phyloP scores from a whole-genome alignment of 2,113 vertebrate species.

The Pipra filicauda region DNA sequence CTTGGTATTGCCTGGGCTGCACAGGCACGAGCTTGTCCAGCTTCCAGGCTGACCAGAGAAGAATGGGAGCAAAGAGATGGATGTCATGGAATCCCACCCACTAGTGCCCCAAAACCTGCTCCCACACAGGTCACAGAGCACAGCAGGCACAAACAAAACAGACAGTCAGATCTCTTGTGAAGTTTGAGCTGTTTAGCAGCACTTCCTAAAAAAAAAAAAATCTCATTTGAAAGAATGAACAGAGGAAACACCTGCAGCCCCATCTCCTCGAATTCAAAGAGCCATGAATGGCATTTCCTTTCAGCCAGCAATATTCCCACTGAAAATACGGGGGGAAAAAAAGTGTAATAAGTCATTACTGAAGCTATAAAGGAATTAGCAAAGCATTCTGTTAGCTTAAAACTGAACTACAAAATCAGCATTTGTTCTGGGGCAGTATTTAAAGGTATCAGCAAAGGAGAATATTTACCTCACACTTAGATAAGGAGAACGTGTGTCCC shows the following conservation, averaged over 20 bases:
- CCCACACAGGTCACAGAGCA: background rate
- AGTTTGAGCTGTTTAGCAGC: background rate
- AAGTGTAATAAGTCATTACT: background rate
- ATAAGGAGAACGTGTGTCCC: slow-evolving; percentile 94
- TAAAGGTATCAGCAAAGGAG: background rate
- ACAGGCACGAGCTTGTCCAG: background rate
- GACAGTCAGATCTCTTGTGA: background rate
- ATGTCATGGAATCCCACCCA: too few species aligned
- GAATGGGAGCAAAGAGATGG: fast-evolving
- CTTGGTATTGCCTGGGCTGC: background rate
- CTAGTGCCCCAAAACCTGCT: background rate
- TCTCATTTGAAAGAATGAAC: background rate
- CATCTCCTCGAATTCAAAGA: background rate
- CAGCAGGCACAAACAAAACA: background rate
- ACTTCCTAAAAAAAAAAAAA: background rate
- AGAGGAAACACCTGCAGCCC: background rate
- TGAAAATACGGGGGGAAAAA: background rate
- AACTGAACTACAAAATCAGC: background rate
- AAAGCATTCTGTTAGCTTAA: background rate
- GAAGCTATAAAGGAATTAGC: background rate
- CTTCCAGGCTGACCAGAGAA: background rate
- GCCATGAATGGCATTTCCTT: background rate
- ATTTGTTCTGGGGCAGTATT: background rate
- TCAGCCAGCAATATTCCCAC: background rate
- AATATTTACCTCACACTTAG: slow-evolving; percentile 92